Conservation (phyloP, 2,113 vertebrate genomes). For the Prochilodus magdalenae region DNA sequence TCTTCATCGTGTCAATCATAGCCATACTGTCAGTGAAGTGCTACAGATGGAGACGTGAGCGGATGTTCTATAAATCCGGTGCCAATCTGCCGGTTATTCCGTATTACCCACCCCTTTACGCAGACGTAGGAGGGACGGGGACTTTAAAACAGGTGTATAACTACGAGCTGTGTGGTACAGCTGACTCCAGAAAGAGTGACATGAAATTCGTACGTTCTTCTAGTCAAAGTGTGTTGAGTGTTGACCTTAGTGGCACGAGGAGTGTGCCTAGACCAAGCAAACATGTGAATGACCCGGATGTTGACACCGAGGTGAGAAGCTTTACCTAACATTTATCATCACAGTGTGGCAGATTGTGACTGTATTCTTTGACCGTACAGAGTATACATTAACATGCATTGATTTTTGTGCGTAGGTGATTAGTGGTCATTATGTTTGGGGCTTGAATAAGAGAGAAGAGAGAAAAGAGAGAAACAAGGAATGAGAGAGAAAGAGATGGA, state of each 20-base stretch:
- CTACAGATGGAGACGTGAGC: slow-evolving; percentile 57
- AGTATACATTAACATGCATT: too few relatives aligned
- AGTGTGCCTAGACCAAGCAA: slow-evolving; percentile 66
- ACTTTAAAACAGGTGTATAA: slow-evolving; percentile 69
- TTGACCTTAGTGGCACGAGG: slow-evolving; percentile 61
- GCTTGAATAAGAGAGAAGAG: too few relatives aligned
- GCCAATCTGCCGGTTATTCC: slow-evolving; percentile 60
- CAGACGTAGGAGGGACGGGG: slow-evolving; percentile 32
- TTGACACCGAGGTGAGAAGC: slow-evolving; percentile 71
- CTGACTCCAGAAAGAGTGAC: slow-evolving; percentile 75
- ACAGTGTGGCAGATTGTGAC: neutral
- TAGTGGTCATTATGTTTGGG: too few relatives aligned
- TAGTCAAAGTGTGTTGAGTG: slow-evolving; percentile 69
- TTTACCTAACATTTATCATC: neutral
- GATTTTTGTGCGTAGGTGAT: too few relatives aligned
- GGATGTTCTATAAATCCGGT: slow-evolving; percentile 48
- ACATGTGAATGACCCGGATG: slow-evolving; percentile 53
- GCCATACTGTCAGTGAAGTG: slow-evolving; percentile 56
- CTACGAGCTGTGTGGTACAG: slow-evolving; percentile 75
- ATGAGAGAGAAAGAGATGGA: too few relatives aligned
- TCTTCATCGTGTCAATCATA: slow-evolving; percentile 51
- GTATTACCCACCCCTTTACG: slow-evolving; percentile 57
- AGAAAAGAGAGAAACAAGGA: too few relatives aligned
- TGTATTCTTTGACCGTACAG: too few relatives aligned
- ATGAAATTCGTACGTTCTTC: slow-evolving; percentile 65